These are phyloP conservation scores for Apis florea DNA, from an alignment of 1,140 invertebrate species.

Conservation along the genomic window DNA sequence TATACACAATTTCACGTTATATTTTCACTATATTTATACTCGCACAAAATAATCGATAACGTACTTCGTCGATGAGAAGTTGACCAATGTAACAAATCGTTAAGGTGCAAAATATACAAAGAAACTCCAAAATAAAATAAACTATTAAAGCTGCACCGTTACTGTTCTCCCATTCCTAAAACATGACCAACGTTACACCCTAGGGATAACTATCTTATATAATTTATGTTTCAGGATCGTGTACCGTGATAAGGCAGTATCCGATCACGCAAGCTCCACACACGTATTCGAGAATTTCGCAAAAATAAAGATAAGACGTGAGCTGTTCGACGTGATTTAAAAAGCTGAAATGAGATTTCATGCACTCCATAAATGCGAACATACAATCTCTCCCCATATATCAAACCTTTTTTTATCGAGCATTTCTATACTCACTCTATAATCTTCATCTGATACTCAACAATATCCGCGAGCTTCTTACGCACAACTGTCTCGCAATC, in stretches of 20 bases:
- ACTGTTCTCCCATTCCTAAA: constrained; percentile 1
- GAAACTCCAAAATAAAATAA: neutral
- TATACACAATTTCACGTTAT: too few relatives aligned
- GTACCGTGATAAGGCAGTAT: constrained; percentile 7
- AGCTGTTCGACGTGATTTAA: neutral
- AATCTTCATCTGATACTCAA: neutral
- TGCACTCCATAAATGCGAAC: too few relatives aligned
- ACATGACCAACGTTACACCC: neutral
- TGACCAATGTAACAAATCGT: constrained; percentile 56
- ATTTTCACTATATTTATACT: too few relatives aligned
- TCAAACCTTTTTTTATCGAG: too few relatives aligned
- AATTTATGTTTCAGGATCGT: too few relatives aligned
- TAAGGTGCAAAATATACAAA: neutral
- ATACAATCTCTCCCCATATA: neutral
- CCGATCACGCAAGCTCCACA: neutral
- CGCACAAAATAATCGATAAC: neutral
- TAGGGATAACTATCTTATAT: too few relatives aligned
- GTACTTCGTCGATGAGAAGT: constrained; percentile 55
- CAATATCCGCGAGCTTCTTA: neutral
- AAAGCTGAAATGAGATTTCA: neutral
- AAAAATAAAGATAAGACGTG: neutral
- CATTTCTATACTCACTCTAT: neutral
- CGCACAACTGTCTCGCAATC: neutral
- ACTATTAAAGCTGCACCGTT: neutral
- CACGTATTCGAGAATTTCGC: neutral